Evolutionary conservation across 1,140 invertebrate genomes (phyloP), one percentile per base, ranked within the genome.

Genomic region (Odontomachus brunneus): DNA sequence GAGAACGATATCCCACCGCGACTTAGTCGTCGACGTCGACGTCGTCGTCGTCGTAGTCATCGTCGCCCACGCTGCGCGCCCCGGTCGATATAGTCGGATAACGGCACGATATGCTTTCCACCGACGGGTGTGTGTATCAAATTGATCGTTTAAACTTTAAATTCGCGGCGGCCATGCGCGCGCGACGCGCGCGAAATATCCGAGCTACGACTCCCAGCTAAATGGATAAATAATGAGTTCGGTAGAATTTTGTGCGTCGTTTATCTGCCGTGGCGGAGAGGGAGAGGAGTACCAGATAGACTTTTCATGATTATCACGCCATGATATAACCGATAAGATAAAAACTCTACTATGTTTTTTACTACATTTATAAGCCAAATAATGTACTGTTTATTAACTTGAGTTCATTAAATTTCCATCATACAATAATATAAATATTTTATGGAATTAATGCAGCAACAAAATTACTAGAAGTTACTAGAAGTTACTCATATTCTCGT

Each of bases 151-250:
- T 24, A 44, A 57, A 1, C 26, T 62, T 48, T 55, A 67, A n/a
- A 55, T 17, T 38, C 22, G 22, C 17, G 15, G 14, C 33, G 15
- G 22, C 19, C n/a, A 15, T 22, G 49, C 33, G 71, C 51, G 17
- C 53, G 57, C 14, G 49, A 69, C 5, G 22, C 60, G 15, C 7
- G 51, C 14, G 49, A 80, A 71, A 60, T 26, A 55, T 73, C 19
- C 4, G 29, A 15, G 26, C 14, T 33, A 48, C 1, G 29, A 60
- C 57, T 65, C 33, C 12, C 17, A 53, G 65, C 62, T 66, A 53
- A 66, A 51, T 66, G 26, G 26, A 38, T 60, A 51, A 76, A 66
- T 76, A 76, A 66, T 24, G 74, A 76, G 19, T 53, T 55, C 15
- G 48, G 60, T 11, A 5, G 4, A 76, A 66, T 19, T 66, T 22